Evolutionary conservation across 2,888 invertebrate genomes (phyloP).

Genomic region (Chorisops tibialis): DNA sequence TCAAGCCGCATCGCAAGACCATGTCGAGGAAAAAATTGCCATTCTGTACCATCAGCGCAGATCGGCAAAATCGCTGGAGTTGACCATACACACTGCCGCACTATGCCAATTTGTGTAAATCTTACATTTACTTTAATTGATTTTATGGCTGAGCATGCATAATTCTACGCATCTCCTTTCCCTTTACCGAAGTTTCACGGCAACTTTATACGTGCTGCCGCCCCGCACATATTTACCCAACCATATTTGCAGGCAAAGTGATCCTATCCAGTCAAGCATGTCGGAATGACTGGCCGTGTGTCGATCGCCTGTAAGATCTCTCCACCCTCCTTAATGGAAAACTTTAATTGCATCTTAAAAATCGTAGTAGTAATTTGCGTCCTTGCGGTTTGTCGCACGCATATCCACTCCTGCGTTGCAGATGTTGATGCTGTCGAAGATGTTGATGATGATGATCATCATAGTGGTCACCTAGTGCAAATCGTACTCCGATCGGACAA

Average conservation of each 20-base stretch:
- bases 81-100: background rate
- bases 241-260: background rate
- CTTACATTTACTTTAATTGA: conserved; percentile 23
- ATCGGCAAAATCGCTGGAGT: too few relatives aligned
- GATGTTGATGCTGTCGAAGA: too few relatives aligned
- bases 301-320: background rate
- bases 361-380: background rate
- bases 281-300: conserved; percentile 6
- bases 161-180: conserved; percentile 24
- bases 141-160: conserved; percentile 21
- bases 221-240: conserved; percentile 21
- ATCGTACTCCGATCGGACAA: background rate
- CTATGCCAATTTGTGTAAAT: conserved; percentile 8
- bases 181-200: conserved; percentile 19
- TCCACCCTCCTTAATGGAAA: conserved; percentile 11
- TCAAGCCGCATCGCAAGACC: too few relatives aligned
- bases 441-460: too few relatives aligned
- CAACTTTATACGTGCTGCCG: conserved; percentile 13
- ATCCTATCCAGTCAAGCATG: background rate
- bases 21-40: too few relatives aligned
- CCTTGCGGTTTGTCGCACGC: too few relatives aligned
- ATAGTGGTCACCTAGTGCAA: too few relatives aligned
- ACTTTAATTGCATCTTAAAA: conserved; percentile 23
- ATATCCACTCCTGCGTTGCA: too few relatives aligned
- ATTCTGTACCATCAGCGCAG: too few relatives aligned